Base-by-base conservation (phyloP, 2,888 invertebrate genomes). In the Eristalinus sepulchralis region DNA sequence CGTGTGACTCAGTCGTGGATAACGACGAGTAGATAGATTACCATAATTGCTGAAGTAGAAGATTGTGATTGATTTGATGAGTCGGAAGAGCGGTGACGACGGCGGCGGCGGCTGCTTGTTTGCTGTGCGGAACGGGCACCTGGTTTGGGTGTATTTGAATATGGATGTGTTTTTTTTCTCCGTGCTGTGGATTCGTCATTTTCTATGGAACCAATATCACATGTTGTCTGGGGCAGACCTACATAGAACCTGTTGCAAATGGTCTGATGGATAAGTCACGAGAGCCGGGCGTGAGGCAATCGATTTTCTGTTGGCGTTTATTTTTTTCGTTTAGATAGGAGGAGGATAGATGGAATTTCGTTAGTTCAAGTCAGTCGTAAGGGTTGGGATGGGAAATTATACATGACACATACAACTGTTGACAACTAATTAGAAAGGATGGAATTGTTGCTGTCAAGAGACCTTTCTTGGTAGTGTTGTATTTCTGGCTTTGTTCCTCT, bases 1-100 rank as follows among this genome's bases (percentile, higher is more conserved):
- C 59, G 47, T 33, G 67, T 67, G 76, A 76, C 67, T 76, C 59
- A 76, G 59, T 67, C 24, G 20, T 76, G 59, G 53, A 76, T 75
- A 57, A 66, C 62, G 66, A 59, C 39, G 17, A 60, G n/a, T 17
- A 33, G 47, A 67, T 66, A 67, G 64, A 76, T 67, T 67, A 76
- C 67, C 76, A 64, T 75, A 75, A 66, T 60, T 59, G 60, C 60
- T 60, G 22, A 60, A 76, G 67, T 67, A 34, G 67, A 60, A 47
- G 39, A 47, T 76, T 60, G 67, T 67, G 67, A 76, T 76, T 67
- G 59, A 76, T 76, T 76, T 47, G 59, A 66, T 47, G 17, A 17
- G 2, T 47, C 17, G 17, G 47, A 47, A 17, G 9, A 17, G 47
- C 47, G 47, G 27, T 27, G 27, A 27, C 27, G 2, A 17, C 47